Conservation (phyloP, 37 sponge, comb jelly and placozoan genomes). For the Cliona cf. orientalis region DNA sequence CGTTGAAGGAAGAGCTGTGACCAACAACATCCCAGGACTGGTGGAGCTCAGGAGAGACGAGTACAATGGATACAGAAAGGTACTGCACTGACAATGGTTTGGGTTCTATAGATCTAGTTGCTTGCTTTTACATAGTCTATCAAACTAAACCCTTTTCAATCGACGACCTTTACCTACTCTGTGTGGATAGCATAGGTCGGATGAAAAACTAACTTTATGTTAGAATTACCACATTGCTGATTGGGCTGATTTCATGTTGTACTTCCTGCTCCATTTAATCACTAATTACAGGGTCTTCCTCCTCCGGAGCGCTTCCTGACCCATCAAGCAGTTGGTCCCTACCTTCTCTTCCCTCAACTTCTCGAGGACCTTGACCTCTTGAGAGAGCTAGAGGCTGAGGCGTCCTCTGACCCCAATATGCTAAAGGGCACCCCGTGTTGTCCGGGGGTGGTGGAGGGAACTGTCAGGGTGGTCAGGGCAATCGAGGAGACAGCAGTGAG, state of each 20-base stretch:
- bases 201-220: no score
- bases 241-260: no score
- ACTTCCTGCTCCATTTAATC: no score
- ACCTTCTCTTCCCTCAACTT: slow-evolving; percentile 69
- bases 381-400: slow-evolving; percentile 66
- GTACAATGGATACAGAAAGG: slow-evolving; percentile 75
- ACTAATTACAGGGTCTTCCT: slow-evolving; percentile 55
- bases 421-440: slow-evolving; percentile 82
- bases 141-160: no score
- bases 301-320: slow-evolving; percentile 90
- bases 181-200: no score
- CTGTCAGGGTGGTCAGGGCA: slow-evolving; percentile 73
- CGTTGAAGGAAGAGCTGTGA: slow-evolving; percentile 83
- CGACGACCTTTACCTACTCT: no score
- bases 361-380: slow-evolving; percentile 85
- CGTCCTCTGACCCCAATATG: slow-evolving; percentile 79
- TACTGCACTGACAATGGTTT: background rate
- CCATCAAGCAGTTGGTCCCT: slow-evolving; percentile 61
- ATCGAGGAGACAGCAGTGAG: slow-evolving; percentile 70
- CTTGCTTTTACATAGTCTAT: no score
- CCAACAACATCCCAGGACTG: slow-evolving; percentile 72
- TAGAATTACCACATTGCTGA: no score
- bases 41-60: slow-evolving; percentile 78
- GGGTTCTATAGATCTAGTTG: no score
- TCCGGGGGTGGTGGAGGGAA: slow-evolving; percentile 85